Conservation (phyloP, 2,797 vertebrate species). For the Presbytis comata region DNA sequence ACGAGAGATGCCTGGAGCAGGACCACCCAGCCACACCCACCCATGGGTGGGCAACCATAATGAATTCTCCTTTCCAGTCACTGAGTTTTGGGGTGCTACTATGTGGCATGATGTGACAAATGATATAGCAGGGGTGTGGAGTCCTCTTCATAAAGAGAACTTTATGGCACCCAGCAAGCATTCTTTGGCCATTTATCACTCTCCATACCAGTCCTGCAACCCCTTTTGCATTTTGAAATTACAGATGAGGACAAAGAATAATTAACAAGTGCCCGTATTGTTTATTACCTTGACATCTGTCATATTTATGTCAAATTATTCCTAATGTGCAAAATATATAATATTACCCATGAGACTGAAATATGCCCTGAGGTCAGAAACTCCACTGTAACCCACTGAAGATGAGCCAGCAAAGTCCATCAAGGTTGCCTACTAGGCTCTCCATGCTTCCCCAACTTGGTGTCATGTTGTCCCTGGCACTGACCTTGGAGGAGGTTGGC, state of each 20-base stretch:
- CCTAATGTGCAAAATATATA: neutral
- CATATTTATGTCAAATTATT: neutral
- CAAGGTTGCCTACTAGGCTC: neutral
- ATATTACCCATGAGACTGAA: neutral
- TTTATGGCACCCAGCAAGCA: neutral
- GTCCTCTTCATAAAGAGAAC: neutral
- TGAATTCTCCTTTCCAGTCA: neutral
- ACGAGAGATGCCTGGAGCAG: neutral
- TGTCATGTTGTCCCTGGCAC: no score
- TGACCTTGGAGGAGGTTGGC: neutral
- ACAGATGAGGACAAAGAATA: neutral
- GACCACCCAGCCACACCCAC: neutral
- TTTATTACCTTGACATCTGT: neutral
- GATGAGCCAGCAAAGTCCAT: neutral
- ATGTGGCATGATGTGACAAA: neutral
- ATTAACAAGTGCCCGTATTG: neutral
- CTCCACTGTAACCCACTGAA: neutral
- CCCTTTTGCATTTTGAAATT: neutral
- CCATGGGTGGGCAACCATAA: neutral
- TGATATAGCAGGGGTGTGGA: fast-evolving
- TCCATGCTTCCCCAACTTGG: neutral
- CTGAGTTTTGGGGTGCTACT: neutral
- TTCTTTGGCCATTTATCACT: neutral
- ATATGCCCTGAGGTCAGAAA: neutral
- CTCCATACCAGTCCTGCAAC: neutral